Evolutionary conservation across 2,888 invertebrate species (phyloP), one percentile per base, ranked within the genome.

Genomic region (Malacosoma neustria): DNA sequence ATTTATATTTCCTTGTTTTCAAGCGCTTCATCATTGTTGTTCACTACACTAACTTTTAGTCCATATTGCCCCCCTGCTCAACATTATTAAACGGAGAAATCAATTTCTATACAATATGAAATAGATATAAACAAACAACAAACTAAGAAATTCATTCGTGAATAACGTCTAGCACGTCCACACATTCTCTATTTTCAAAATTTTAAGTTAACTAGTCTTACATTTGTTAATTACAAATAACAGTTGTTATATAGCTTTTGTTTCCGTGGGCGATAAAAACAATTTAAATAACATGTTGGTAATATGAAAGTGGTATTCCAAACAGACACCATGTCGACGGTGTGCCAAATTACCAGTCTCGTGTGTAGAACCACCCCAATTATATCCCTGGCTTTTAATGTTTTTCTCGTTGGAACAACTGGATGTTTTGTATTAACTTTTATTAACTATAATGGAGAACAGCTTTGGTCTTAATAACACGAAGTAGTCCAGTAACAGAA

Each of bases 281-380:
- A 60, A 63, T 64, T 57, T 48, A 40, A 54, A 61, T 55, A 57
- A 61, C 56, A 60, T 36, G 36, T 33, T 11, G 33, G 33, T 13
- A 31, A 49, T 57, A 59, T 57, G 55, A 54, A 61, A 68, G 67
- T 63, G 63, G 57, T 61, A 60, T 62, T 57, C 60, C 60, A 57
- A 55, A 65, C 61, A 60, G 57, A 65, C 42, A 49, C 58, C 46
- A 52, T 52, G 66, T 59, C 54, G 49, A 41, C 51, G 55, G 35
- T 67, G 35, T 67, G 70, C 72, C 72, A 72, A 71, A 72, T 67
- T 62, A 61, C 60, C 48, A 31, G 31, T 31, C 7, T 42, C 40
- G 49, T 48, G 47, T 51, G 46, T 49, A 45, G 39, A 47, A 49
- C 48, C 48, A 43, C 53, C 59, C 54, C 54, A 48, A 61, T 64